phyloP scores from a whole-genome alignment of 2,888 invertebrate species.

The Sinotaia quadrata region DNA sequence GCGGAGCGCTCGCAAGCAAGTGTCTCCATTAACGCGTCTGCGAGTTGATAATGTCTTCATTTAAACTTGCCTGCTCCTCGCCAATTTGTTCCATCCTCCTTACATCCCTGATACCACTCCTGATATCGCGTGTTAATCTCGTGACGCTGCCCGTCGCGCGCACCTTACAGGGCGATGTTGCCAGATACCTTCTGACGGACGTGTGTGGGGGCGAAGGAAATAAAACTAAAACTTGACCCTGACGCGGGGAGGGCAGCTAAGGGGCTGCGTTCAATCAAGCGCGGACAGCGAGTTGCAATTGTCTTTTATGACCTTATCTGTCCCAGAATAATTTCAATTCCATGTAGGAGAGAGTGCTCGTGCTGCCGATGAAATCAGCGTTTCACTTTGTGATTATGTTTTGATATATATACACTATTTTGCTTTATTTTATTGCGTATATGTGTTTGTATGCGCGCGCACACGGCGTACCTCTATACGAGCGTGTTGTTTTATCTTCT shows the following conservation, averaged over 20 bases:
- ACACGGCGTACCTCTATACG: no score
- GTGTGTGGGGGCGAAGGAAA: neutral
- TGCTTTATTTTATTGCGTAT: no score
- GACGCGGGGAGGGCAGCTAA: neutral
- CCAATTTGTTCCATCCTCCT: neutral
- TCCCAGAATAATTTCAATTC: no score
- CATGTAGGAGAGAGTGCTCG: no score
- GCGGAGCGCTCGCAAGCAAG: neutral
- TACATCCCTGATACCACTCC: constrained; percentile 18
- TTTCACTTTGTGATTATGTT: no score
- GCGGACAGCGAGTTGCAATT: constrained; percentile 5
- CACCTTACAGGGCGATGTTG: constrained; percentile 25
- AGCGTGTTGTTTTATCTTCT: no score
- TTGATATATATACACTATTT: no score
- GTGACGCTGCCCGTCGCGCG: constrained; percentile 10
- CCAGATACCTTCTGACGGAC: constrained; percentile 16
- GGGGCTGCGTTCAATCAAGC: neutral
- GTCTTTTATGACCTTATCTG: no score
- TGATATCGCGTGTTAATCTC: constrained; percentile 29
- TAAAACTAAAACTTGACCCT: neutral
- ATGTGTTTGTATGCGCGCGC: no score
- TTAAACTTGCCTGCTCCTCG: constrained; percentile 14
- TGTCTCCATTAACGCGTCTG: constrained; percentile 23
- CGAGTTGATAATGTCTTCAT: constrained; percentile 25
- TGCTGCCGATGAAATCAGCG: no score